These are phyloP conservation scores for Drosophila falleni DNA, from an alignment of 2,888 invertebrate genomes.

Conservation along the genomic window DNA sequence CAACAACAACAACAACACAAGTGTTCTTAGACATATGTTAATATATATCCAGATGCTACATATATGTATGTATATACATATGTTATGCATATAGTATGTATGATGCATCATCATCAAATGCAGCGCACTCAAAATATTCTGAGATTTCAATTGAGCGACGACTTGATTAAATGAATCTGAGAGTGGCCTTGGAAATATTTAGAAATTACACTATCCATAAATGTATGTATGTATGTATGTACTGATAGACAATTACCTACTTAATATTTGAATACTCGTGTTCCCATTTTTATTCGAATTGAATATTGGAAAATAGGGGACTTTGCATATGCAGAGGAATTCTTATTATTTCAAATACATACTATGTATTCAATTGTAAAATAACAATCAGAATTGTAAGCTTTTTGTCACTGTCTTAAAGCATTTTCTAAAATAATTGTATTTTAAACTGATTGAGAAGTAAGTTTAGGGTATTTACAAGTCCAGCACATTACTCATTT, in stretches of 20 bases:
- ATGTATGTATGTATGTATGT: neutral
- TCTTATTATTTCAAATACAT: neutral
- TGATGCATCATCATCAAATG: slow-evolving; percentile 11
- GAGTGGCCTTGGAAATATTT: neutral
- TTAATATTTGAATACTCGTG: neutral
- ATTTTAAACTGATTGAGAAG: neutral
- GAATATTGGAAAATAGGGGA: neutral
- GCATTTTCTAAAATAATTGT: too few relatives aligned
- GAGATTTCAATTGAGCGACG: neutral
- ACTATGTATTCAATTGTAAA: too few relatives aligned
- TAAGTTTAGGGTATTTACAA: neutral
- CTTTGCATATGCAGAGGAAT: neutral
- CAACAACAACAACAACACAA: slow-evolving; percentile 6
- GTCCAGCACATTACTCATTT: too few relatives aligned
- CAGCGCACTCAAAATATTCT: neutral
- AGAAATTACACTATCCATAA: neutral
- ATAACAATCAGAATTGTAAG: too few relatives aligned
- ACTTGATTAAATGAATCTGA: slow-evolving; percentile 8
- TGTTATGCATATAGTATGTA: neutral
- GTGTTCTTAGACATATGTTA: slow-evolving; percentile 16
- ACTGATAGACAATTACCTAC: neutral
- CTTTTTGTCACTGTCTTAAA: too few relatives aligned
- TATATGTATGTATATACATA: neutral
- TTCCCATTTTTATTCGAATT: neutral
- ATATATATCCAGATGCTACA: neutral